Evolutionary conservation across 2,797 vertebrate genomes (phyloP), one percentile per base, ranked within the genome.

Genomic region (Mallotus villosus): DNA sequence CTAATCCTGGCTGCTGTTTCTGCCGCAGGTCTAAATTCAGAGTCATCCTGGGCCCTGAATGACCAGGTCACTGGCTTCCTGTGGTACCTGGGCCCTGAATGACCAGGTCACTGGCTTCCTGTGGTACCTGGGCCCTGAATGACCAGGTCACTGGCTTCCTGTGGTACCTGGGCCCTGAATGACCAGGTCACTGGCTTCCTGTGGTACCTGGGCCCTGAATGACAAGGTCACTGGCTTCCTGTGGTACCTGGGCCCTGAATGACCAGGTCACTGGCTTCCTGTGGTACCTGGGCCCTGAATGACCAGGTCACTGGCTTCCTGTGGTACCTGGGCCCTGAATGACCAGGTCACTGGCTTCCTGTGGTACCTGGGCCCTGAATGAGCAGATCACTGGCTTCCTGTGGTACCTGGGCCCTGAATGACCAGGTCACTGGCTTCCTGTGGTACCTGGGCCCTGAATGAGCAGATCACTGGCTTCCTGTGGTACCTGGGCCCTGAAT

Each of bases 311-410:
- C 51, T 34, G 58, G 58, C 29, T n/a, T 41, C 11, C 16, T 65
- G 55, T 27, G 17, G 5, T 65, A 34, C 49, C 58, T 24, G 63
- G 66, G 22, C 17, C 17, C 19, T n/a, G 8, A 5, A 17, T 51
- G 61, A 34, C 78, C 17, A 75, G 73, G 81, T 69, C 69, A 76
- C 51, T 34, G 58, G 58, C 29, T n/a, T 41, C 11, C 16, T 65
- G 55, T 27, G 17, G 5, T 65, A 34, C 49, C 58, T 24, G 63
- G 66, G 22, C 17, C 17, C 19, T n/a, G 8, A 5, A 17, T 51
- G 61, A 34, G 77, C 17, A 75, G 73, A 82, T 69, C 69, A 76
- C 51, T 34, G 58, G 58, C 29, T n/a, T 41, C 11, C 16, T 65
- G 55, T 27, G 17, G 5, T 65, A 34, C 49, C 58, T 24, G 63